Base-by-base conservation (phyloP, 1,140 invertebrate genomes). In the Rhyacophila brunnea region DNA sequence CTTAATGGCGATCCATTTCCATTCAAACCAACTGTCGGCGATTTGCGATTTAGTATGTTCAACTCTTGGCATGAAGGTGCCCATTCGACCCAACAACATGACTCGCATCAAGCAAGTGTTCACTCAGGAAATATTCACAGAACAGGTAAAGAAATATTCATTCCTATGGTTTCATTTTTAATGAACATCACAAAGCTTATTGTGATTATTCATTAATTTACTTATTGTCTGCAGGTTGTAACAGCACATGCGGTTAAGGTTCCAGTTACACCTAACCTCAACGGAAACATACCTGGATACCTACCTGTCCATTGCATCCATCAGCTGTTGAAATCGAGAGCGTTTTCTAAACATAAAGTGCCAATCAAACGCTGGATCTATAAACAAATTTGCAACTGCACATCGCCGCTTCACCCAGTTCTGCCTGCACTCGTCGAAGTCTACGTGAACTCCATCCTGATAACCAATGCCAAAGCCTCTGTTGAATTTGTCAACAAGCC, bases 281-380 rank as follows among this genome's bases (percentile, higher is more conserved):
- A 91, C 75, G 92, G 90, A 15, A 90, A 89, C 58, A 91, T 96
- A 52, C 83, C 85, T 1, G 95, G 96, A 14, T 98, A 96, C 77
- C 74, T 99, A 52, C 96, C 96, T 0, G 92, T 98, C 18, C 96
- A 99, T 74, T 98, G 96, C 71, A 96, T 99, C 57, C 94, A 97
- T 74, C 96, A 98, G 68, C 74, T 98, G 11, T 77, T 99, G 0
- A 96, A 97, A 72, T 96, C 92, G 19, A 78, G 95, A 67, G 93
- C 95, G 3, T 99, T 98, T 70, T 92, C 94, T 0, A 98, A 98
- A 76, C 91, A 99, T 70, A 93, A 93, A 72, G 94, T 95, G 0
- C 90, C 91, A 0, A 95, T 95, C 5, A 94, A 95, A 80, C 89
- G 91, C 66, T 97, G 95, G 94, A 96, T 98, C 49, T 96, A 94